Evolutionary conservation across 2,888 invertebrate species (phyloP), one percentile per base, ranked within the genome.

Genomic region (Agriopis marginaria): DNA sequence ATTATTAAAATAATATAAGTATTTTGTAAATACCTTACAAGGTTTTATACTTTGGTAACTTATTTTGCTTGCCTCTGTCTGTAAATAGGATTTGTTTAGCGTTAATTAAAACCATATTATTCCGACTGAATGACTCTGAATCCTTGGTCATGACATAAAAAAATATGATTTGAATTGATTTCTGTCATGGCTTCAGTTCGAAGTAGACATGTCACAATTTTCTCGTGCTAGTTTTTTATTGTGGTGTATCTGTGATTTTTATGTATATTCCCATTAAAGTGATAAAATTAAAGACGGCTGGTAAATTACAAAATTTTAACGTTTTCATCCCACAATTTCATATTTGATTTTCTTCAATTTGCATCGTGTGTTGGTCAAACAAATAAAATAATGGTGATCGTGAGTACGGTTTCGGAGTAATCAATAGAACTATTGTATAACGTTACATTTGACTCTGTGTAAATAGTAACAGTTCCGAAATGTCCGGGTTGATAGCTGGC

Each of bases 401-500:
- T 89, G 89, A 89, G 86, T 88, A 86, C 82, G 79, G 82, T 78
- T 86, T 83, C 78, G 76, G 75, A 80, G 79, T 83, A 85, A 85
- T 88, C 85, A 83, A 85, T 87, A 85, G 70, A 73, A 73, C 77
- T 73, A 75, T 82, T 80, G 76, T 81, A 75, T 80, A 76, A 77
- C 77, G 71, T 80, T 77, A 71, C 55, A 76, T 70, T 75, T 75
- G 68, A 70, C 63, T 77, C 74, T 74, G 75, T 78, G 79, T 70
- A 78, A 77, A 75, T 76, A 74, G 59, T 76, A 78, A 70, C 73
- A 74, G 77, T 67, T 75, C 74, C 72, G 86, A 82, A 83, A 93
- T 93, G 93, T 91, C 93, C 73, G 89, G 89, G 75, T 85, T 92
- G 76, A 84, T 91, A 75, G 84, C 88, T 76, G 92, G 93, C 76